Percentiles rank a stretch among this genome's conserved stretches.
Conservation (phyloP, 2,113 vertebrate species). For the Cryptotis parvus region DNA sequence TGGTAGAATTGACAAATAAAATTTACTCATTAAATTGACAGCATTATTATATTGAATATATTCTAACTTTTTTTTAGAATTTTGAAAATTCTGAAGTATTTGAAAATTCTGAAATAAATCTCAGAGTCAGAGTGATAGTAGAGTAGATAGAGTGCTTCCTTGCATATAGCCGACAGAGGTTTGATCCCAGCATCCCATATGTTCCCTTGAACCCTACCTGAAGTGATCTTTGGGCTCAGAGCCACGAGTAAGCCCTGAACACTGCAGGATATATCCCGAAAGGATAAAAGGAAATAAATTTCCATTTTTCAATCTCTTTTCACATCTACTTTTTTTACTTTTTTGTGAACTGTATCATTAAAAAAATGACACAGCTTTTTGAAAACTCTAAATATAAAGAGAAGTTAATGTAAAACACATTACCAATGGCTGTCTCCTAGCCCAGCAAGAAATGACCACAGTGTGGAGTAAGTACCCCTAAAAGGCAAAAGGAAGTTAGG, state of each 20-base stretch:
- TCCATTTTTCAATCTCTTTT: background rate
- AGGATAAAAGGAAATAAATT: background rate
- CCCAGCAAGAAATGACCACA: background rate
- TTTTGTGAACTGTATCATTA: background rate
- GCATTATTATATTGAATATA: background rate
- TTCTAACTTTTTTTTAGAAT: constrained; percentile 5
- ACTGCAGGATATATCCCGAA: too few species aligned
- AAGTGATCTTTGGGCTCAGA: too few species aligned
- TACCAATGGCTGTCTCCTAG: background rate
- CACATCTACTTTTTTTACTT: background rate
- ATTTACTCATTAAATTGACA: background rate
- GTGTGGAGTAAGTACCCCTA: background rate
- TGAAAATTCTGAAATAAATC: background rate
- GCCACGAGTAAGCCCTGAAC: too few species aligned
- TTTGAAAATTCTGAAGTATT: background rate
- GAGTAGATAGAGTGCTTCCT: too few species aligned
- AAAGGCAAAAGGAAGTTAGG: background rate
- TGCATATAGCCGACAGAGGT: too few species aligned
- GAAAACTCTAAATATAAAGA: background rate
- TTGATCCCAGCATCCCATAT: too few species aligned
- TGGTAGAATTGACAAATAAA: too few species aligned
- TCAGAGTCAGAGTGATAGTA: too few species aligned
- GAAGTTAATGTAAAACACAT: background rate
- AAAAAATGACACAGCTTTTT: background rate
- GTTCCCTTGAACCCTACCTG: too few species aligned